Conservation (phyloP, 64 coral and sea anemone genomes). For the Anthopleura sola region DNA sequence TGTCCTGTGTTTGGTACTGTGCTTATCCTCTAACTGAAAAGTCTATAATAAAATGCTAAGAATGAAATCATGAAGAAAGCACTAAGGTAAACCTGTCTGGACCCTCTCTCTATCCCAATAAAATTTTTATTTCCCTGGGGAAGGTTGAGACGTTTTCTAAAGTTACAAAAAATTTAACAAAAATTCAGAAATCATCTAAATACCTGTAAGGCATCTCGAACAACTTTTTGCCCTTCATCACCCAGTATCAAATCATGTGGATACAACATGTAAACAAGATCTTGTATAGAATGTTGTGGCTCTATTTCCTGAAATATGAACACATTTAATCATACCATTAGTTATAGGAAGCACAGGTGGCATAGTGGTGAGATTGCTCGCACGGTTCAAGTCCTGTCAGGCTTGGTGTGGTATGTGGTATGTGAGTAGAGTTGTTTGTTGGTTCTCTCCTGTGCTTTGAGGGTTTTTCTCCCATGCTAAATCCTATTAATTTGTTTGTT, state of each 20-base stretch:
- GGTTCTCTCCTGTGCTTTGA: too few species aligned
- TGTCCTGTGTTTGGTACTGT: not conserved
- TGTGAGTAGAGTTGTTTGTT: too few species aligned
- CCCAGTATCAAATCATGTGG: conserved; percentile 81
- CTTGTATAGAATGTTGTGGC: conserved; percentile 53
- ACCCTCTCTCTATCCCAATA: too few species aligned
- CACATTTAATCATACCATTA: not conserved
- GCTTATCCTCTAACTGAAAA: conserved; percentile 51
- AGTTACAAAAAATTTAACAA: not conserved
- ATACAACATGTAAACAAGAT: conserved; percentile 73
- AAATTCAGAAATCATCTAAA: not conserved
- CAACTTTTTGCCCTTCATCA: conserved; percentile 68
- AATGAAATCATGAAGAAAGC: not conserved
- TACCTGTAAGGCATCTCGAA: conserved; percentile 83
- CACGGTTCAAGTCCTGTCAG: too few species aligned
- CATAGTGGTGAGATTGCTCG: too few species aligned
- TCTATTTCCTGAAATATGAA: conserved; percentile 53
- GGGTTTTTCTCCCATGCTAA: too few species aligned
- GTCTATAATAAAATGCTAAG: conserved; percentile 31
- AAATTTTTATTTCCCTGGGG: too few species aligned
- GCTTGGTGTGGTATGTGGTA: too few species aligned
- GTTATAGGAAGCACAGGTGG: too few species aligned
- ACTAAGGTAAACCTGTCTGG: too few species aligned
- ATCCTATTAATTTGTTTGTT: too few species aligned
- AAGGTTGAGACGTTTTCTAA: not conserved